Evolutionary conservation across 2,888 invertebrate genomes (phyloP).

Genomic region (Diaprepes abbreviatus): DNA sequence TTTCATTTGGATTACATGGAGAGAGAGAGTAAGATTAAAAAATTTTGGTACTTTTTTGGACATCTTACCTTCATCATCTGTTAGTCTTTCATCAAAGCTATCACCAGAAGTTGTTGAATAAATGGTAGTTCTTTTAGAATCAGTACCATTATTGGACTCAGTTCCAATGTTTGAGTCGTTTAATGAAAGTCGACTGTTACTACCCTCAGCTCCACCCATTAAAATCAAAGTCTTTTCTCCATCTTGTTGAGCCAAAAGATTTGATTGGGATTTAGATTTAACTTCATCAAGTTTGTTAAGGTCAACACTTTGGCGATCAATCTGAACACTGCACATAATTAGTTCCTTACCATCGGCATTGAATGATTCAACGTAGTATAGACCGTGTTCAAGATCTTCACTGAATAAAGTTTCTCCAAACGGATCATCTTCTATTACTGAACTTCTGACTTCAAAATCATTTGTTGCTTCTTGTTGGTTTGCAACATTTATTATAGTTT

Average conservation of each 20-base stretch:
- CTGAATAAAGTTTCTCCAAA: slow-evolving; percentile 49
- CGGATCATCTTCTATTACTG: slow-evolving; percentile 35
- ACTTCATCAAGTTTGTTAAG: slow-evolving; percentile 32
- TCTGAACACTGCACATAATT: slow-evolving; percentile 54
- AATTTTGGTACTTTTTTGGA: no score
- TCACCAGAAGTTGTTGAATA: slow-evolving; percentile 54
- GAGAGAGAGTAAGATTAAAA: no score
- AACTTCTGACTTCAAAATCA: background rate
- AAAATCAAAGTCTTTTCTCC: slow-evolving; percentile 25
- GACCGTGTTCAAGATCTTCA: slow-evolving; percentile 52
- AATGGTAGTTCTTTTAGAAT: slow-evolving; percentile 53
- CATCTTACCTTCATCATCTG: slow-evolving; percentile 35
- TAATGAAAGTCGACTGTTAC: background rate
- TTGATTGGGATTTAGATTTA: background rate
- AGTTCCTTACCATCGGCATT: slow-evolving; percentile 60
- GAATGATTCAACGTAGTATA: slow-evolving; percentile 59
- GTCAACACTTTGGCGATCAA: slow-evolving; percentile 52
- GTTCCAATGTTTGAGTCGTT: slow-evolving; percentile 19
- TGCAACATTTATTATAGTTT: background rate
- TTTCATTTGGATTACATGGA: no score
- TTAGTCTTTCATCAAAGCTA: slow-evolving; percentile 35
- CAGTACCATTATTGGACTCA: slow-evolving; percentile 25
- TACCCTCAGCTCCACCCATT: slow-evolving; percentile 1
- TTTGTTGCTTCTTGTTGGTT: background rate
- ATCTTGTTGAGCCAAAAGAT: slow-evolving; percentile 16